A percentile compares a stretch with the other conserved stretches of the same genome.
Conservation (phyloP, 2,113 vertebrate genomes). For the Solea senegalensis region DNA sequence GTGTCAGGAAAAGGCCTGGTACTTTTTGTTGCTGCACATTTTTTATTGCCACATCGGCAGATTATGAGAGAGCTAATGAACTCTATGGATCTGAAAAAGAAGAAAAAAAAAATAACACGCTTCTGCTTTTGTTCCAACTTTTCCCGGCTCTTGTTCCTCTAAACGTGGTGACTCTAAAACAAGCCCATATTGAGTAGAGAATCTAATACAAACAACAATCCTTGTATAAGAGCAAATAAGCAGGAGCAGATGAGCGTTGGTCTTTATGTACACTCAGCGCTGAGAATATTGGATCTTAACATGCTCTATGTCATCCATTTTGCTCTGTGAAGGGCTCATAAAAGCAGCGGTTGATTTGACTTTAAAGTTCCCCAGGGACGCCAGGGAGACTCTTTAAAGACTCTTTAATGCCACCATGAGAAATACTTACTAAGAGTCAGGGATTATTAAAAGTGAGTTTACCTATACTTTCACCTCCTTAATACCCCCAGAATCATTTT, state of each 20-base stretch:
- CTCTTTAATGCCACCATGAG: constrained; percentile 41
- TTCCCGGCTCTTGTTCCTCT: constrained; percentile 23
- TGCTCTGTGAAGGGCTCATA: constrained; percentile 65
- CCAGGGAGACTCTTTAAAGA: constrained; percentile 36
- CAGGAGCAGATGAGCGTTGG: constrained; percentile 35
- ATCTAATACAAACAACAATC: constrained; percentile 73
- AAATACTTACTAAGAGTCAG: constrained; percentile 28
- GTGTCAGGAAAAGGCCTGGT: constrained; percentile 58
- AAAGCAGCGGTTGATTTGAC: constrained; percentile 63
- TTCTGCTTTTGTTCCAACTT: constrained; percentile 61
- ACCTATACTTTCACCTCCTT: constrained; percentile 45
- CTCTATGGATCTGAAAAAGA: constrained; percentile 51
- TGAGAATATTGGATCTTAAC: constrained; percentile 69
- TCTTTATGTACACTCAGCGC: constrained; percentile 56
- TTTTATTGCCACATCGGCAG: constrained; percentile 81
- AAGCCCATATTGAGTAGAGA: constrained; percentile 61
- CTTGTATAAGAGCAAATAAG: constrained; percentile 66
- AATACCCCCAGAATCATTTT: neutral
- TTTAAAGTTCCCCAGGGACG: constrained; percentile 64
- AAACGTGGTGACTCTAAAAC: constrained; percentile 61
- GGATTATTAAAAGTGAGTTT: constrained; percentile 53
- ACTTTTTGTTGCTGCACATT: constrained; percentile 65
- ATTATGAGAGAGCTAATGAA: constrained; percentile 82
- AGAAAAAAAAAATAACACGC: neutral
- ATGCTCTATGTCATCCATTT: constrained; percentile 59